These are phyloP conservation scores for Cnemophilus loriae DNA, from an alignment of 2,113 vertebrate species.

Conservation along the genomic window DNA sequence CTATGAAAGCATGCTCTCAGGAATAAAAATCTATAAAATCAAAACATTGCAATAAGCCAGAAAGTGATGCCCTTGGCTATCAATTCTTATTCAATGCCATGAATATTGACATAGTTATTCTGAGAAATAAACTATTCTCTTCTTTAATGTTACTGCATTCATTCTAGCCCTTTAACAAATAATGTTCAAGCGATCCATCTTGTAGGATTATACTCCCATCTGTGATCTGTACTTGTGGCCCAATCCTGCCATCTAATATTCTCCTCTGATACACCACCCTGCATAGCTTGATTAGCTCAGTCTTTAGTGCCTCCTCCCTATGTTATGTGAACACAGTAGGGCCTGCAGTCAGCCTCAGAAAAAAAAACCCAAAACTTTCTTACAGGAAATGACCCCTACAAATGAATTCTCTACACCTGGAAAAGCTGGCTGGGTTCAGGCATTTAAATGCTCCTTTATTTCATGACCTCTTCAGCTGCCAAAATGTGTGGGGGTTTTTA, in stretches of 20 bases:
- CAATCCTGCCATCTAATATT: not conserved
- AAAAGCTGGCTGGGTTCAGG: not conserved
- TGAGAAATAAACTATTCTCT: not conserved
- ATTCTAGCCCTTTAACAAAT: not conserved
- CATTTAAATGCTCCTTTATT: not conserved
- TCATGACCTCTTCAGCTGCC: not conserved
- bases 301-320: not conserved
- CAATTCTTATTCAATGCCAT: not conserved
- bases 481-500: not conserved
- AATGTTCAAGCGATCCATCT: rapidly evolving
- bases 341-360: not conserved
- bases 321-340: not conserved
- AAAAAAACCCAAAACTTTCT: not conserved
- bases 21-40: not conserved
- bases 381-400: not conserved
- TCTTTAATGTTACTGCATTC: not conserved
- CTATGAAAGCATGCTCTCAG: not conserved
- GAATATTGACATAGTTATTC: not conserved
- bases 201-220: not conserved
- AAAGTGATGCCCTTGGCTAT: not conserved
- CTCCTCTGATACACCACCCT: not conserved
- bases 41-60: not conserved
- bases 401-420: not conserved
- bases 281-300: not conserved
- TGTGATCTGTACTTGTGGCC: not conserved